phyloP scores from a whole-genome alignment of 2,888 invertebrate species.

The Hydrotaea cyrtoneurina region DNA sequence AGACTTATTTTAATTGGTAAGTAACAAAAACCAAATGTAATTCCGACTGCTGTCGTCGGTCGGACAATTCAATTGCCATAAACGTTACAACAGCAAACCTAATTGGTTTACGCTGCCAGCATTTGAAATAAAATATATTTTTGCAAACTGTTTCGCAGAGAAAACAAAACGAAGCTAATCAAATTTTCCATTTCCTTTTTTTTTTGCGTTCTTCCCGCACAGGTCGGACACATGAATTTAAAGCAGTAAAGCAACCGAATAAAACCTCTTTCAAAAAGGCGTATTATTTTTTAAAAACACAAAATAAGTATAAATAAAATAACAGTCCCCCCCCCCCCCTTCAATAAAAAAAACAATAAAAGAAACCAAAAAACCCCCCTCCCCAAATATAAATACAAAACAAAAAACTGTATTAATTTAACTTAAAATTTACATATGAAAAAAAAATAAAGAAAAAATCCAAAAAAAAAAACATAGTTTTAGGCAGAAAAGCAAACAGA shows the following conservation, averaged over 20 bases:
- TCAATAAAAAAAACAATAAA: slow-evolving; percentile 24
- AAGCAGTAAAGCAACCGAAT: slow-evolving; percentile 58
- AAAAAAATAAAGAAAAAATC: background rate
- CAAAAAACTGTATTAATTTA: slow-evolving; percentile 36
- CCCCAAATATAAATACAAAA: slow-evolving; percentile 44
- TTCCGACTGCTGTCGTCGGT: background rate
- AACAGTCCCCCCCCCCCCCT: slow-evolving; percentile 36
- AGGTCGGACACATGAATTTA: slow-evolving; percentile 72
- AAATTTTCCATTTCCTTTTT: slow-evolving; percentile 18
- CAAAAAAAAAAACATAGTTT: slow-evolving; percentile 12
- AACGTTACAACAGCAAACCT: background rate
- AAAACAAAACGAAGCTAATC: background rate
- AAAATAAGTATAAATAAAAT: slow-evolving; percentile 63
- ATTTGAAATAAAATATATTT: no score
- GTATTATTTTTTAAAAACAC: slow-evolving; percentile 66
- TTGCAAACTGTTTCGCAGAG: background rate
- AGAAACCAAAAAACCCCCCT: slow-evolving; percentile 49
- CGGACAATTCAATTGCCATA: slow-evolving; percentile 3
- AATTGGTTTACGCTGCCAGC: no score
- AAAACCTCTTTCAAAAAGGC: slow-evolving; percentile 68
- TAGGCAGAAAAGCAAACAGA: slow-evolving; percentile 3
- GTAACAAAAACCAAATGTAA: slow-evolving; percentile 50
- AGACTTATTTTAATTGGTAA: slow-evolving; percentile 85
- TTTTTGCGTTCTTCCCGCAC: slow-evolving; percentile 22
- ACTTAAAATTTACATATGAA: slow-evolving; percentile 30